These are phyloP conservation scores for Atherinomorus stipes DNA, from an alignment of 2,113 vertebrate genomes.

Conservation along the genomic window DNA sequence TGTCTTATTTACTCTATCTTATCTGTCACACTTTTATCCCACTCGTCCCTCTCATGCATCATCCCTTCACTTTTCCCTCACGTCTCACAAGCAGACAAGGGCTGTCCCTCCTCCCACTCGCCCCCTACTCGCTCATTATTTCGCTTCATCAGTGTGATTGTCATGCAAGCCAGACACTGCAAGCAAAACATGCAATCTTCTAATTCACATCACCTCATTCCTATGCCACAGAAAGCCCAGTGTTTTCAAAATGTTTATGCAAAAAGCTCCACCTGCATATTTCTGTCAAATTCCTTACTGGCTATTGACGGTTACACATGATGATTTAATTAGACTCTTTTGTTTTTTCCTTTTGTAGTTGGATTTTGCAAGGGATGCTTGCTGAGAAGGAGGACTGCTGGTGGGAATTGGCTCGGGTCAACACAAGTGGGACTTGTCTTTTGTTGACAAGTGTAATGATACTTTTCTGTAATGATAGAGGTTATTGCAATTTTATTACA, in stretches of 20 bases:
- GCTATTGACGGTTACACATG: constrained; percentile 37
- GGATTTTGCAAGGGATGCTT: constrained; percentile 31
- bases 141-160: constrained; percentile 74
- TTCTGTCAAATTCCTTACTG: constrained; percentile 12
- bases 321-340: constrained; percentile 65
- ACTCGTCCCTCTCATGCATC: constrained; percentile 29
- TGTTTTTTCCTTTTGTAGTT: constrained; percentile 49
- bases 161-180: constrained; percentile 62
- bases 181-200: constrained; percentile 65
- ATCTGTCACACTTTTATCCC: constrained; percentile 37
- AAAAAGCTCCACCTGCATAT: constrained; percentile 12
- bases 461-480: neutral
- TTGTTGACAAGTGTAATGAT: constrained; percentile 13
- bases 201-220: constrained; percentile 56
- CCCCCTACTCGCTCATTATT: constrained; percentile 69
- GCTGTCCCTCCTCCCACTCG: constrained; percentile 12
- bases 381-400: constrained; percentile 41
- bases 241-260: constrained; percentile 36
- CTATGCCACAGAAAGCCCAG: neutral
- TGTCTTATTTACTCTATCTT: constrained; percentile 32
- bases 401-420: constrained; percentile 39
- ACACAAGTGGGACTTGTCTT: constrained; percentile 46
- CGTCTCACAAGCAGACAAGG: constrained; percentile 51
- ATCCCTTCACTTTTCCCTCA: constrained; percentile 26
- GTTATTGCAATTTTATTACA: no score